Conservation (phyloP, 2,797 vertebrate genomes). For the Silurus aristotelis region DNA sequence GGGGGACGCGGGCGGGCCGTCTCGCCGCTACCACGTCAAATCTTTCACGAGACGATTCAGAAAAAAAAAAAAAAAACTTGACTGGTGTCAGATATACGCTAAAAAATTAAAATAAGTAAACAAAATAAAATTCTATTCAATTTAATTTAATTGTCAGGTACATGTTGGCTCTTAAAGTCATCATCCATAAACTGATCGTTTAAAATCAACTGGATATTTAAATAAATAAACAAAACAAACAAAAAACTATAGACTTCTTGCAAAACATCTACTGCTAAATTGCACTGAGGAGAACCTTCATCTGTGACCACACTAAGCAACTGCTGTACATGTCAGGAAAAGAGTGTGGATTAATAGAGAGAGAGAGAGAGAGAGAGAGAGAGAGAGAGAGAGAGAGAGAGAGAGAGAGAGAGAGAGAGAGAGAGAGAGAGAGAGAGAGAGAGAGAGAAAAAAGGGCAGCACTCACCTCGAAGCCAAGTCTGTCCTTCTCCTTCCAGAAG, state of each 20-base stretch:
- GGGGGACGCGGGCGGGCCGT: neutral
- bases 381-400: neutral
- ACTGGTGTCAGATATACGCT: neutral
- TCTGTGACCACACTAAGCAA: too few relatives aligned
- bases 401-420: neutral
- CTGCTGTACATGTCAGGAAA: too few relatives aligned
- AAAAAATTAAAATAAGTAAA: too few relatives aligned
- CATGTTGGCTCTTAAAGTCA: neutral
- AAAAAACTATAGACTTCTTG: neutral
- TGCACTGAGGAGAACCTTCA: too few relatives aligned
- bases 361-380: neutral
- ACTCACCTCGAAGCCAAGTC: slow-evolving; percentile 95
- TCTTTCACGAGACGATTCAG: too few relatives aligned
- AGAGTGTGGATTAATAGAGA: neutral
- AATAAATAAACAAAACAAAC: neutral
- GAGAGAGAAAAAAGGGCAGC: too few relatives aligned
- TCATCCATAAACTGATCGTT: neutral
- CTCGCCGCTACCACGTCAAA: too few relatives aligned
- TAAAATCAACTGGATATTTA: too few relatives aligned
- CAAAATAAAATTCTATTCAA: too few relatives aligned
- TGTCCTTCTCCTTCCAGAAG: slow-evolving; percentile 99
- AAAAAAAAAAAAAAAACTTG: too few relatives aligned
- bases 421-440: neutral
- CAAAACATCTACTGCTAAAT: too few relatives aligned
- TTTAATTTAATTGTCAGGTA: too few relatives aligned